Conservation (phyloP, 2,113 vertebrate genomes). For the Varanus komodoensis region DNA sequence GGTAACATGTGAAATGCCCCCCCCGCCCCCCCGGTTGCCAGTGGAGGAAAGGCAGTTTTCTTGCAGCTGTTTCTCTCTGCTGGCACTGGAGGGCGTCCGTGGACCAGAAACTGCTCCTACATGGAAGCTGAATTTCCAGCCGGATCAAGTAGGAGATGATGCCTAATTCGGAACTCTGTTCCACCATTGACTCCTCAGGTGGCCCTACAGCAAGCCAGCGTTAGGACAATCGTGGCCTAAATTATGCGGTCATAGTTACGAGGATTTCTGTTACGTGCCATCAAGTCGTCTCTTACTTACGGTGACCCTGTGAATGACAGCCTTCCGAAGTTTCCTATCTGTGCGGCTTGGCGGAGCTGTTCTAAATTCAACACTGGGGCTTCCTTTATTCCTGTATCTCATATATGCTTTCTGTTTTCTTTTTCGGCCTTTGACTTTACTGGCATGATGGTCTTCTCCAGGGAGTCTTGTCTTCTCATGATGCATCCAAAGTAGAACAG, state of each 20-base stretch:
- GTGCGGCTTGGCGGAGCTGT: too few species aligned
- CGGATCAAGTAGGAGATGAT: not conserved
- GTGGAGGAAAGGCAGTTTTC: not conserved
- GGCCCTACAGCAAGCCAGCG: not conserved
- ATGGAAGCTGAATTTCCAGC: not conserved
- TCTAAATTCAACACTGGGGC: too few species aligned
- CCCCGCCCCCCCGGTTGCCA: not conserved
- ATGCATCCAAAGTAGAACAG: too few species aligned
- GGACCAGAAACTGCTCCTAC: not conserved
- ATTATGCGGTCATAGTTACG: not conserved
- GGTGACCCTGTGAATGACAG: too few species aligned
- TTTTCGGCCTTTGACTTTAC: too few species aligned
- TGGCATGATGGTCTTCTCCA: too few species aligned
- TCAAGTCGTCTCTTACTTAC: too few species aligned
- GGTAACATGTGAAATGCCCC: not conserved
- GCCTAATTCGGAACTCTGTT: not conserved
- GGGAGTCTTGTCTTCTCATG: too few species aligned
- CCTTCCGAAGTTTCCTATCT: too few species aligned
- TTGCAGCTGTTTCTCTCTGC: not conserved
- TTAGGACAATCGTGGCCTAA: not conserved
- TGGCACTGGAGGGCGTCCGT: not conserved
- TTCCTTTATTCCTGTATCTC: too few species aligned
- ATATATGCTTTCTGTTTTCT: too few species aligned
- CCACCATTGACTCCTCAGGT: not conserved
- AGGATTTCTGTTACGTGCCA: not conserved